Conservation (phyloP, 2,888 invertebrate genomes). For the Ligdia adustata region DNA sequence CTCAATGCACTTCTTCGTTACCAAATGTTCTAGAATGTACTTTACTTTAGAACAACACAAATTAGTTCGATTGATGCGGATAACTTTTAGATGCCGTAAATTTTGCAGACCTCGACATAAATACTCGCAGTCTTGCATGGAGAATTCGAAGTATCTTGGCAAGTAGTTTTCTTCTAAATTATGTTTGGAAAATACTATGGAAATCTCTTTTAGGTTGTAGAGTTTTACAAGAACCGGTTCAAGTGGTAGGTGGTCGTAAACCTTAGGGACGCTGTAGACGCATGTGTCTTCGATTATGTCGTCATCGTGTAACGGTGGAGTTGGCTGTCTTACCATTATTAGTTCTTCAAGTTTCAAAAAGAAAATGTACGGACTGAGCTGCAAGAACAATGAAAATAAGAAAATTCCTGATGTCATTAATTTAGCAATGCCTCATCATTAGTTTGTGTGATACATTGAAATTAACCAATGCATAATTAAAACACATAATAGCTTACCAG, state of each 20-base stretch:
- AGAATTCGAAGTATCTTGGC: conserved; percentile 85
- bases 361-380: conserved; percentile 80
- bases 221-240: conserved; percentile 79
- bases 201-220: conserved; percentile 79
- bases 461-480: conserved; percentile 3
- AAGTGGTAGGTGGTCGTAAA: conserved; percentile 85
- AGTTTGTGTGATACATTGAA: too few relatives aligned
- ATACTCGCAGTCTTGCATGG: conserved; percentile 82
- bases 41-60: conserved; percentile 84
- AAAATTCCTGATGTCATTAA: too few relatives aligned
- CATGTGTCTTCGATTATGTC: conserved; percentile 64
- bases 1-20: conserved; percentile 77
- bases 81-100: conserved; percentile 72
- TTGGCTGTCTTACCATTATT: conserved; percentile 80
- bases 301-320: conserved; percentile 57
- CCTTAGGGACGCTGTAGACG: conserved; percentile 62
- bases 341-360: conserved; percentile 79
- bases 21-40: conserved; percentile 80
- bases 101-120: conserved; percentile 80
- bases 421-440: too few relatives aligned
- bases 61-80: conserved; percentile 85
- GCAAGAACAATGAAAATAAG: conserved; percentile 24
- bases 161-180: conserved; percentile 79
- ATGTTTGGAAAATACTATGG: conserved; percentile 69
- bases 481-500: conserved; percentile 53